Conservation (phyloP, 2,888 invertebrate species). For the Ochropleura leucogaster region DNA sequence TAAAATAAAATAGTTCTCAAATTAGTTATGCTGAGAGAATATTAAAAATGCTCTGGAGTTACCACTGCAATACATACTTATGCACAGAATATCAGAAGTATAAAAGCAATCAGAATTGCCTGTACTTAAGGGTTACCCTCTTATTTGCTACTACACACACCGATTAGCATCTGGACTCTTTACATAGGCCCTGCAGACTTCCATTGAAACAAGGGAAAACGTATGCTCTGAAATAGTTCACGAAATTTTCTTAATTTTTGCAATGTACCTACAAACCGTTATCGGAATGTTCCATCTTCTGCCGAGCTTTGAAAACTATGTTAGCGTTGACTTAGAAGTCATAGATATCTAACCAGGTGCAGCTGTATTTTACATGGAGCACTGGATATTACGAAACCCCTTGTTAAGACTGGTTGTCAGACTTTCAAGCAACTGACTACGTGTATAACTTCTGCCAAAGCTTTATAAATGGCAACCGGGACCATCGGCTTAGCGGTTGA, state of each 20-base stretch:
- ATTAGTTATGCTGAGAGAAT: not conserved
- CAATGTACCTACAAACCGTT: not conserved
- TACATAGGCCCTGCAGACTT: slow-evolving; percentile 16
- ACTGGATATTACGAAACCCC: too few species aligned
- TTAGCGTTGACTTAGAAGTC: too few species aligned
- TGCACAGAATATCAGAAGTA: slow-evolving; percentile 1
- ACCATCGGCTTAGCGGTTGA: too few species aligned
- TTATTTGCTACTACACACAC: slow-evolving; percentile 12
- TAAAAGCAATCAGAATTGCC: not conserved
- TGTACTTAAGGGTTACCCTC: not conserved
- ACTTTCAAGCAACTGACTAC: too few species aligned
- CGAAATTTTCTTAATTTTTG: not conserved
- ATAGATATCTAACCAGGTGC: too few species aligned
- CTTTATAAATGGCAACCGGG: too few species aligned
- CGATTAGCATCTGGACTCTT: slow-evolving; percentile 10
- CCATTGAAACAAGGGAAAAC: not conserved
- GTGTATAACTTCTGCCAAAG: too few species aligned
- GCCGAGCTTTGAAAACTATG: too few species aligned
- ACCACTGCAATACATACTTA: not conserved
- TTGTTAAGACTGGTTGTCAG: too few species aligned
- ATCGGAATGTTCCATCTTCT: too few species aligned
- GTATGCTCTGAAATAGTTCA: not conserved
- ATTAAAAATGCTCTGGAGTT: not conserved
- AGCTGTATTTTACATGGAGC: too few species aligned
- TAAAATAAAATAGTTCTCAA: not conserved